phyloP scores from a whole-genome alignment of 2,888 invertebrate genomes.

The Saturnia japonica region DNA sequence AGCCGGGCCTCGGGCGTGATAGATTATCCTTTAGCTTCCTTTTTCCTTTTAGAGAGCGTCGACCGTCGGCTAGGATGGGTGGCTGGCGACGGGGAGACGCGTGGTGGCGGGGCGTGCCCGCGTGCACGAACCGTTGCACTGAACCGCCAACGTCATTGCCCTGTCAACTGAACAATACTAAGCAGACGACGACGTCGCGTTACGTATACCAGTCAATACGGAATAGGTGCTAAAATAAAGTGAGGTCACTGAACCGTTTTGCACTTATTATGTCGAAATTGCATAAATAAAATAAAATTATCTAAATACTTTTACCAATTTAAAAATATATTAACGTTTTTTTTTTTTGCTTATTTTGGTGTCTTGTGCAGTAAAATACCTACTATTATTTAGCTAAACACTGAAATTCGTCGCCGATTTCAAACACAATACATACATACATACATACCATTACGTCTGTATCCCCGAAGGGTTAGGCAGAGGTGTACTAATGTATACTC shows the following conservation, averaged over 20 bases:
- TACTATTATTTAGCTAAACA: no score
- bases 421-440: background rate
- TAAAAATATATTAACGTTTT: background rate
- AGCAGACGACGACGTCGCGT: constrained; percentile 77
- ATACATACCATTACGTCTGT: no score
- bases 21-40: constrained; percentile 80
- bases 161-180: constrained; percentile 81
- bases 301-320: background rate
- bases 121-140: constrained; percentile 59
- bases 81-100: constrained; percentile 45
- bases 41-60: constrained; percentile 80
- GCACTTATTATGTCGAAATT: constrained; percentile 10
- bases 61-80: constrained; percentile 72
- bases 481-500: no score
- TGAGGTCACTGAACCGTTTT: constrained; percentile 53
- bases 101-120: constrained; percentile 40
- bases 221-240: constrained; percentile 64
- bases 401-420: background rate
- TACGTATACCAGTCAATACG: constrained; percentile 64
- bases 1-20: constrained; percentile 77
- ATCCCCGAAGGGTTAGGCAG: no score
- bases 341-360: background rate
- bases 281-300: background rate
- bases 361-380: background rate
- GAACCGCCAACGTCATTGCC: constrained; percentile 77